Base-by-base conservation (phyloP, 2,113 vertebrate genomes). In the Myocastor coypus region DNA sequence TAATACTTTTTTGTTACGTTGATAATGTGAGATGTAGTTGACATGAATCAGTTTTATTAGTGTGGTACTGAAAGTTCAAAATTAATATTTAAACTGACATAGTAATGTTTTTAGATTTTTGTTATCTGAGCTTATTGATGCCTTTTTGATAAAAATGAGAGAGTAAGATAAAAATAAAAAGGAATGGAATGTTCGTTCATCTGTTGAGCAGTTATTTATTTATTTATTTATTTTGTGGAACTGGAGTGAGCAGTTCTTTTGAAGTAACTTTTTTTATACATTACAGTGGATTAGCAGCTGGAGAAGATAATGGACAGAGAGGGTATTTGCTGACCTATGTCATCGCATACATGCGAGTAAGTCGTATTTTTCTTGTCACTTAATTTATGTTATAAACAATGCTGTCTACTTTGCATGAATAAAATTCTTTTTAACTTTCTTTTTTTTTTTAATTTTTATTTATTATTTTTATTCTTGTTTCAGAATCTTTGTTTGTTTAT, bases 221-320 rank as follows among this genome's bases (percentile, higher is more conserved):
- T 68, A 46, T 83, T 34, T 92, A 9, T 92, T 97, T 75, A 93
- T 93, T 37, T 37, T 91, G 24, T 90, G 46, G 46, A 46, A 46
- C n/a, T 46, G 46, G 46, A 46, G 46, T 46, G 19, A 57, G 57
- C 16, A 57, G 57, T 57, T 57, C 17, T 57, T 57, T 57, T 57
- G 57, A 57, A 17, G 98, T 99, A 98, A 98, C 98, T 98, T 98
- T 98, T 98, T 98, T 97, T 92, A 98, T 98, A 98, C 97, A 98
- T 99, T 99, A 84, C 98, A 99, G 99, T 97, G 99, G 99, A 91
- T 99, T 99, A 98, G 99, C 99, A 98, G 99, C 99, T 98, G 99
- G 99, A 98, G 99, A 99, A 98, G 99, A 99, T 98, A 99, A 99
- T 98, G 99, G 99, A 89, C 99, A 99, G 98, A 99, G 99, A 98